Evolutionary conservation across 2,888 invertebrate species (phyloP), one percentile per base, ranked within the genome.

Genomic region (Diaprepes abbreviatus): DNA sequence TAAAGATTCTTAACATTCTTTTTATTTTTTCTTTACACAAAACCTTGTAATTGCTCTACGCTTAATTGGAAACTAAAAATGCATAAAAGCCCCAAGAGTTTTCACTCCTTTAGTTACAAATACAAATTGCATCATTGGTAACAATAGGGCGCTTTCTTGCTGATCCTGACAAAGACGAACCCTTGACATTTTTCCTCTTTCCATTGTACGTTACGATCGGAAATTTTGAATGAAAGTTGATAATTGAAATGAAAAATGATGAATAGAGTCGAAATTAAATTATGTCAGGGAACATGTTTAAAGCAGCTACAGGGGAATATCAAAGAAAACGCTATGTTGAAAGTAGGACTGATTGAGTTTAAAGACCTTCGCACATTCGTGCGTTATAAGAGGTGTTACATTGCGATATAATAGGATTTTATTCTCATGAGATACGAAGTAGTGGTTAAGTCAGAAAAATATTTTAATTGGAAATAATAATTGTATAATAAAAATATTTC

Each of bases 101-200:
- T 43, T 43, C 9, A 16, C 21, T 21, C 21, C 21, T 3, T 36
- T 14, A 17, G 14, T 36, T 35, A 10, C 36, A 36, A 65, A 45
- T 45, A 38, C 36, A 31, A 36, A 65, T 21, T 65, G 58, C 57
- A 57, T 58, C 38, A 28, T 33, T 33, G 35, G 31, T 57, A 58
- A 65, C 65, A 65, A 58, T 65, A 10, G 36, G 21, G 35, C 38
- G 48, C 19, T 36, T 48, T 48, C 24, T 58, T 57, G 57, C 40
- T 58, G n/a, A 65, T 65, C 24, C 24, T 45, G 48, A 21, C 45
- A 24, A 59, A 45, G 33, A 19, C 45, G 35, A 48, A 21, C 60
- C 43, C 28, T 48, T 48, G 48, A 19, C 35, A 33, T 60, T 60
- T n/a, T 45, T n/a, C 33, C 45, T 40, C 17, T 40, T 7, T 17